Evolutionary conservation across 2,797 vertebrate species (phyloP).

Genomic region (Pogoniulus pusillus): DNA sequence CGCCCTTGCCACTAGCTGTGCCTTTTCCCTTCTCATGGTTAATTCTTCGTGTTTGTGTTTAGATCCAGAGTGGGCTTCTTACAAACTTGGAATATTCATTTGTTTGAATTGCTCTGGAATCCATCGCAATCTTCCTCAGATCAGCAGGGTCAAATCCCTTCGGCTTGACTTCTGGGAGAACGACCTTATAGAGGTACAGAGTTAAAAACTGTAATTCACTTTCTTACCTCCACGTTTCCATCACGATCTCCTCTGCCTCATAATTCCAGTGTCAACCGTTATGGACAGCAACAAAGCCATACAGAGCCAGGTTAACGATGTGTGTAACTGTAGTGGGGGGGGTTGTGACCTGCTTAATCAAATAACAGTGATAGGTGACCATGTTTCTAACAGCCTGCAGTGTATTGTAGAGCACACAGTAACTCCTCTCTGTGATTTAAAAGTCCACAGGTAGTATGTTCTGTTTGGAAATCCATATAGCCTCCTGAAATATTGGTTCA

Average conservation of each 20-base stretch:
- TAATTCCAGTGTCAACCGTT: neutral
- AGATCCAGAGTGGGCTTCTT: conserved; percentile 94
- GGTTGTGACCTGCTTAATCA: neutral
- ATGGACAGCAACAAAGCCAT: neutral
- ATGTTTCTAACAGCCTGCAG: neutral
- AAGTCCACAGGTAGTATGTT: neutral
- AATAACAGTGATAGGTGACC: neutral
- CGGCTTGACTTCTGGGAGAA: conserved; percentile 92
- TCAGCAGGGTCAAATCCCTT: conserved; percentile 91
- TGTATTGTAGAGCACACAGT: neutral
- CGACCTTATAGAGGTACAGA: conserved; percentile 83
- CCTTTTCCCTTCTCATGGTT: neutral
- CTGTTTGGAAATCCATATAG: neutral
- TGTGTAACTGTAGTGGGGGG: fast-evolving
- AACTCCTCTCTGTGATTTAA: neutral
- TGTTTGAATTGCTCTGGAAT: conserved; percentile 91
- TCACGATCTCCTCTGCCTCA: neutral
- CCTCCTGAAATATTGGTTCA: neutral
- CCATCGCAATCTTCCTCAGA: conserved; percentile 84
- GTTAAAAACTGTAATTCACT: neutral
- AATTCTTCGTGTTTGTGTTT: conserved; percentile 7
- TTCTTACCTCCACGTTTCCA: neutral
- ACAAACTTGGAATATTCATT: conserved; percentile 89
- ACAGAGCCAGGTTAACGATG: neutral
- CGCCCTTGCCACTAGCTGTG: neutral